A percentile compares a stretch with the other conserved stretches of the same genome.
These are phyloP conservation scores for Syngnathus rostellatus DNA, from an alignment of 2,797 vertebrate genomes.

Conservation along the genomic window DNA sequence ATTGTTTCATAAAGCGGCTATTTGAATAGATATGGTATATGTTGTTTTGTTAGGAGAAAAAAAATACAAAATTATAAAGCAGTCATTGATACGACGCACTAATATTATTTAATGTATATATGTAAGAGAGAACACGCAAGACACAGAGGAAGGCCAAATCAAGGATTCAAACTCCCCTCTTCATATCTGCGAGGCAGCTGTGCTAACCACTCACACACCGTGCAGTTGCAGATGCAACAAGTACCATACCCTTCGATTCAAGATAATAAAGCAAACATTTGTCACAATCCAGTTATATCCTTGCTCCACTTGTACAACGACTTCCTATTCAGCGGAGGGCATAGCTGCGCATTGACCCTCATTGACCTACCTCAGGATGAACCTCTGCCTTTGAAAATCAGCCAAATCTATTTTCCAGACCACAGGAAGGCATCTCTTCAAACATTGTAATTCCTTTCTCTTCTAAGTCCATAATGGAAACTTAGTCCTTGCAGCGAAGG, in stretches of 20 bases:
- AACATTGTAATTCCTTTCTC: constrained; percentile 11
- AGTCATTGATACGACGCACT: no score
- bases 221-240: background rate
- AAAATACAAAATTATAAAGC: no score
- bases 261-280: background rate
- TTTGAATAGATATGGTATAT: no score
- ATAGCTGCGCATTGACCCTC: constrained; percentile 44
- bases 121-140: background rate
- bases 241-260: background rate
- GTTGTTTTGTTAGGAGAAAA: no score
- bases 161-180: background rate
- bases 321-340: background rate
- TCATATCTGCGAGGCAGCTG: background rate
- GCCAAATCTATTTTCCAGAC: constrained; percentile 13
- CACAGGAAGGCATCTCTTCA: constrained; percentile 19
- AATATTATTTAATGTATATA: no score
- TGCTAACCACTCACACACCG: background rate
- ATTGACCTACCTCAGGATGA: constrained; percentile 70
- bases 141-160: background rate
- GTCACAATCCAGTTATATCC: background rate
- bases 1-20: no score
- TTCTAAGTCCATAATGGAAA: constrained; percentile 5
- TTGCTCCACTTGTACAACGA: constrained; percentile 9
- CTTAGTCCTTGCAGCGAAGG: constrained; percentile 19
- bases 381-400: constrained; percentile 31